Conservation (phyloP, 2,113 vertebrate species). For the Mionectes macconnelli region DNA sequence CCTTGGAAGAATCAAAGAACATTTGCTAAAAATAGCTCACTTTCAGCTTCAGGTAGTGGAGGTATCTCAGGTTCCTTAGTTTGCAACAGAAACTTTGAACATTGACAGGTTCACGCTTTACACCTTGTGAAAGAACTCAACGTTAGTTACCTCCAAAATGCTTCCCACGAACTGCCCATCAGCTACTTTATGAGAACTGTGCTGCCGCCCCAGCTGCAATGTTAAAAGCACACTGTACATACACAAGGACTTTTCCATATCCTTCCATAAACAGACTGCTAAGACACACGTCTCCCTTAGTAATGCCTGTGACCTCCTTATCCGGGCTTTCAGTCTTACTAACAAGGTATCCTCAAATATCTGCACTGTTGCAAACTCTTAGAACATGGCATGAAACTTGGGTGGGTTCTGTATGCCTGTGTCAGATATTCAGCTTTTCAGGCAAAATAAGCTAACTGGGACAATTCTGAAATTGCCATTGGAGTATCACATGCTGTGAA, state of each 20-base stretch:
- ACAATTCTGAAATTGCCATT: not conserved
- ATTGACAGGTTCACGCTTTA: not conserved
- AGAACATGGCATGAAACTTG: not conserved
- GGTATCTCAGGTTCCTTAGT: not conserved
- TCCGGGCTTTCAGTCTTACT: not conserved
- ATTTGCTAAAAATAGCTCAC: not conserved
- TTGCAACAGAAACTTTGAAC: not conserved
- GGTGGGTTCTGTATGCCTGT: accelerated
- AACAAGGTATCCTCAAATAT: not conserved
- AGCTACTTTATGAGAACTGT: not conserved
- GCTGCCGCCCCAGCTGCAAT: not conserved
- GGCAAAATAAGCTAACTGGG: not conserved
- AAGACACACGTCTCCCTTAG: not conserved
- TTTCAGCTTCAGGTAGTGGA: not conserved
- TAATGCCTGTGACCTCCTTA: not conserved
- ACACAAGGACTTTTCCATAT: not conserved
- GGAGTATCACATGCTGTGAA: not conserved
- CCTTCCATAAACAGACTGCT: not conserved
- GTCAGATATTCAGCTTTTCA: not conserved
- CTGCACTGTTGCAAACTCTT: not conserved
- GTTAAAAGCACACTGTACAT: not conserved
- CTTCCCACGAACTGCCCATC: not conserved
- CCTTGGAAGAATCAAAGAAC: not conserved
- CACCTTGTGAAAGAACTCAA: not conserved
- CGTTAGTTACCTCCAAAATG: not conserved